These are phyloP conservation scores for Scyliorhinus canicula DNA, from an alignment of 2,797 vertebrate genomes.

Conservation along the genomic window DNA sequence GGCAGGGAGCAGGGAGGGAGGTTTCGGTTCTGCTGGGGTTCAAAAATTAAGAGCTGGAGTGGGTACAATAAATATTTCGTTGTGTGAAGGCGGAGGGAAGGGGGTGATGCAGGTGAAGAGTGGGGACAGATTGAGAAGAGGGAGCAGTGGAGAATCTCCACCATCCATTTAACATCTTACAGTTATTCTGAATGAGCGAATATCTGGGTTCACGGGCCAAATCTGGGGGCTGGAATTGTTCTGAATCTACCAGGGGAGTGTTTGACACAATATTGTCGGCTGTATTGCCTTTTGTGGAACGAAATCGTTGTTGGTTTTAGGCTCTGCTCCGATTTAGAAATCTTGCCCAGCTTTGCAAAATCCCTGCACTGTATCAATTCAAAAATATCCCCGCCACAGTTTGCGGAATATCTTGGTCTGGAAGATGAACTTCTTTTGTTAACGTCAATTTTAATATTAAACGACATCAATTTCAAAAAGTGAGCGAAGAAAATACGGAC, in stretches of 20 bases:
- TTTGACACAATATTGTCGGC: background rate
- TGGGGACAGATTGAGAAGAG: background rate
- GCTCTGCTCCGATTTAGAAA: background rate
- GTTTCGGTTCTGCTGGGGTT: background rate
- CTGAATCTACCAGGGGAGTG: background rate
- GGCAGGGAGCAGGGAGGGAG: background rate
- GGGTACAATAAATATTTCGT: background rate
- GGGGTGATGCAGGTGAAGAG: background rate
- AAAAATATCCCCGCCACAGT: background rate
- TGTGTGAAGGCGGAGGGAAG: background rate
- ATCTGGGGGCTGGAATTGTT: background rate
- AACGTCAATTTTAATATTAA: background rate
- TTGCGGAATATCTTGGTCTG: too few species aligned
- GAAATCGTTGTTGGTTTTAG: background rate
- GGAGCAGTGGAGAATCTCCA: too few species aligned
- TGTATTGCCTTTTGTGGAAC: background rate
- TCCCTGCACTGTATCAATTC: background rate
- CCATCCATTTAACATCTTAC: background rate
- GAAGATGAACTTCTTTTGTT: too few species aligned
- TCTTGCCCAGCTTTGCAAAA: background rate
- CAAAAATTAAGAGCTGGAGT: background rate
- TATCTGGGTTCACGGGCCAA: background rate
- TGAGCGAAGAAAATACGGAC: background rate
- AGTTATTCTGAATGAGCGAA: background rate
- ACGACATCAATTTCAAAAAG: background rate